Evolutionary conservation across 1,140 invertebrate species (phyloP).

Genomic region (Octopus bimaculoides): DNA sequence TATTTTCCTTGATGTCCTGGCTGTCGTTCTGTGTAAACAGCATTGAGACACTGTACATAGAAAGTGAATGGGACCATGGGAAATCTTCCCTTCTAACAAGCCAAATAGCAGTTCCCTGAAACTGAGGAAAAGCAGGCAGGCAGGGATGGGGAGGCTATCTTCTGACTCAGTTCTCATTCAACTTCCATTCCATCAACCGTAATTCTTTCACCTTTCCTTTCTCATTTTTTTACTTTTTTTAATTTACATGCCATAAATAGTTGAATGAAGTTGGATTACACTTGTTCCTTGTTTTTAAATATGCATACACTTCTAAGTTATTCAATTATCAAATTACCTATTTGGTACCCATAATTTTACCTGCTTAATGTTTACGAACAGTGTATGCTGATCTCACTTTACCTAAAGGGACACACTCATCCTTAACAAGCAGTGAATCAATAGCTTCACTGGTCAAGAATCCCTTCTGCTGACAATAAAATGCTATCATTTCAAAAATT

Average conservation of each 20-base stretch:
- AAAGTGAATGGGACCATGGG: no score
- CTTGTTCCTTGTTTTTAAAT: constrained; percentile 3
- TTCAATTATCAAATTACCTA: neutral
- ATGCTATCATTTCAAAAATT: no score
- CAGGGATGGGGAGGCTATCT: neutral
- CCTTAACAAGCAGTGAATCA: no score
- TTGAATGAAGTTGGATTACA: neutral
- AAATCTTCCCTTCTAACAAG: no score
- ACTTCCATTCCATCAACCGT: neutral
- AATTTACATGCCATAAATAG: neutral
- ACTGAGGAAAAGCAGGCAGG: neutral
- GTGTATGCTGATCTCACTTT: no score
- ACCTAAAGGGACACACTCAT: no score
- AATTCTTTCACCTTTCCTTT: neutral
- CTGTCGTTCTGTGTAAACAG: no score
- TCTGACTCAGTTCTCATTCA: neutral
- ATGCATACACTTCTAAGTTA: neutral
- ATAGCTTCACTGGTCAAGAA: no score
- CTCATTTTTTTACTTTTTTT: neutral
- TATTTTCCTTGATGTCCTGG: no score
- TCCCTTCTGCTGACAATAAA: no score
- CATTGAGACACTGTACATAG: no score
- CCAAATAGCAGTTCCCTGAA: no score
- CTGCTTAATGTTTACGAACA: neutral
- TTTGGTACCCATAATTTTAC: neutral